phyloP scores from a whole-genome alignment of 2,888 invertebrate species.

The Plebejus argus region DNA sequence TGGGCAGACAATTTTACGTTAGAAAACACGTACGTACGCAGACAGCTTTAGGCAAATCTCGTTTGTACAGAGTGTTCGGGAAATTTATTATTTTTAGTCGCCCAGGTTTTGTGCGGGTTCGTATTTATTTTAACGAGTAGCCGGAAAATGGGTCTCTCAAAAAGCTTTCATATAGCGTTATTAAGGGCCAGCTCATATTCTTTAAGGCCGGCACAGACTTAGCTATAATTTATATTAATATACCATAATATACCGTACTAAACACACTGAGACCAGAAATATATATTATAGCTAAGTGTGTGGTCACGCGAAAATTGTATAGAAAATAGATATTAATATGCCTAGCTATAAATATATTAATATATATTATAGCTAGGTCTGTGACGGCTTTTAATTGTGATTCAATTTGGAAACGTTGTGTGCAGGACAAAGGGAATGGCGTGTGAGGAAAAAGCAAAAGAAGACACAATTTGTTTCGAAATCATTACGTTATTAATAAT shows the following conservation, averaged over 20 bases:
- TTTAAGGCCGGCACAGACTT: too few relatives aligned
- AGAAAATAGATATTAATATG: too few relatives aligned
- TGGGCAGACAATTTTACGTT: conserved; percentile 30
- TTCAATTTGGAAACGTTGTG: background rate
- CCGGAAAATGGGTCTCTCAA: conserved; percentile 33
- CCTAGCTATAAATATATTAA: too few relatives aligned
- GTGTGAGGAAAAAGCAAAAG: background rate
- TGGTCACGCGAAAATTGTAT: too few relatives aligned
- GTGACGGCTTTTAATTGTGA: too few relatives aligned
- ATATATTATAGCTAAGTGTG: too few relatives aligned
- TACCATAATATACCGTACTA: too few relatives aligned
- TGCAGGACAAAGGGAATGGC: background rate
- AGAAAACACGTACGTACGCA: conserved; percentile 38
- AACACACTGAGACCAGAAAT: too few relatives aligned
- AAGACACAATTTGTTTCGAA: background rate
- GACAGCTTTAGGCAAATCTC: conserved; percentile 38
- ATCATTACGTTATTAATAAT: too few relatives aligned
- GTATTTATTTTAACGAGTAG: conserved; percentile 36
- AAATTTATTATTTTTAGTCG: conserved; percentile 46
- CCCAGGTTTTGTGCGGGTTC: conserved; percentile 40
- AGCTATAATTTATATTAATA: too few relatives aligned
- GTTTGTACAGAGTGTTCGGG: conserved; percentile 44
- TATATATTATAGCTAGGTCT: too few relatives aligned
- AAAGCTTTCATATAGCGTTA: conserved; percentile 21
- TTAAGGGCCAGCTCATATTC: conserved; percentile 26